These are phyloP conservation scores for Frankliniella intonsa DNA, from an alignment of 2,888 invertebrate genomes.

Conservation along the genomic window DNA sequence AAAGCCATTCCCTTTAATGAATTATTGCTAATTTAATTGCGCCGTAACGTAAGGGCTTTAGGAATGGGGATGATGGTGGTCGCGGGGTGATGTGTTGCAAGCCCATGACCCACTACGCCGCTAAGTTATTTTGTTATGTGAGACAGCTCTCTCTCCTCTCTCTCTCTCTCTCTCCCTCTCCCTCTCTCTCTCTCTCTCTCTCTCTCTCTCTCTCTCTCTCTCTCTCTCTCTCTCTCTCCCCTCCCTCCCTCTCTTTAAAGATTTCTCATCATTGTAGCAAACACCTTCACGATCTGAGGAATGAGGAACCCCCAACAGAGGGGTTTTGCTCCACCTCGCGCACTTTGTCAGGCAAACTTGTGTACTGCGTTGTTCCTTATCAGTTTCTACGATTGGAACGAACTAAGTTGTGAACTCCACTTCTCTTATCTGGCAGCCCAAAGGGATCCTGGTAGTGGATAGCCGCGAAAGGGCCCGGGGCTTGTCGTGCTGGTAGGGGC, in stretches of 20 bases:
- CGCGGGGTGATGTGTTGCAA: not conserved
- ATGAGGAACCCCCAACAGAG: too few relatives aligned
- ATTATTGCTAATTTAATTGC: slow-evolving; percentile 27
- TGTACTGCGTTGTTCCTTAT: slow-evolving; percentile 2
- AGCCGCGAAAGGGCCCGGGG: too few relatives aligned
- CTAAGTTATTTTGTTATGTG: slow-evolving; percentile 2
- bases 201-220: too few relatives aligned
- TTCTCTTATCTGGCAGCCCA: not conserved
- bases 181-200: too few relatives aligned
- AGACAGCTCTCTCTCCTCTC: too few relatives aligned
- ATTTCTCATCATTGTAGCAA: not conserved
- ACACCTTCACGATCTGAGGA: too few relatives aligned
- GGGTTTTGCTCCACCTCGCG: too few relatives aligned
- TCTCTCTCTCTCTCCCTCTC: too few relatives aligned
- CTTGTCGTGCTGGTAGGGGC: too few relatives aligned
- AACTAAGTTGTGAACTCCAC: slow-evolving; percentile 23
- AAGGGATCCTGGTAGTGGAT: too few relatives aligned
- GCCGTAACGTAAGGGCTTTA: not conserved
- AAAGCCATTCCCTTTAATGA: slow-evolving; percentile 20
- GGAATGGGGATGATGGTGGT: not conserved
- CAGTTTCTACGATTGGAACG: slow-evolving; percentile 24
- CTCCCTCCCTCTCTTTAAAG: not conserved
- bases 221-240: not conserved
- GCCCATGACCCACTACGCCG: not conserved
- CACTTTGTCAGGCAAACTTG: slow-evolving; percentile 16